Percentiles rank a stretch among this genome's conserved stretches.
Evolutionary conservation across 1,140 invertebrate species (phyloP).

Genomic region (Limonius californicus): DNA sequence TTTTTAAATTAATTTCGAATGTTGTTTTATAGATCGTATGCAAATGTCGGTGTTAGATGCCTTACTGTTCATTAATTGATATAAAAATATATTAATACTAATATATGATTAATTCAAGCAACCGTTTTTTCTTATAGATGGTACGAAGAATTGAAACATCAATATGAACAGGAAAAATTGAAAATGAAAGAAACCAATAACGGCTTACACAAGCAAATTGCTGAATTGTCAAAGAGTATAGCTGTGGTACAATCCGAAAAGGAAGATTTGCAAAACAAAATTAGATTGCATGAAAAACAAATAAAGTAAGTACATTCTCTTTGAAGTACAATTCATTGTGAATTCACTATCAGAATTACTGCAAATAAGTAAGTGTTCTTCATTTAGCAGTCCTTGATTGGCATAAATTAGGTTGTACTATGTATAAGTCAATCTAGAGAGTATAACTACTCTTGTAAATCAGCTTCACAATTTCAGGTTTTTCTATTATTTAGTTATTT

Average conservation of each 20-base stretch:
- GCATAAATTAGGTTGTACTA: too few species aligned
- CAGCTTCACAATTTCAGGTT: too few species aligned
- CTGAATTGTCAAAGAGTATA: constrained; percentile 47
- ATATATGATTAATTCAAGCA: too few species aligned
- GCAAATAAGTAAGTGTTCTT: background rate
- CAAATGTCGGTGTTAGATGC: too few species aligned
- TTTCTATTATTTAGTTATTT: too few species aligned
- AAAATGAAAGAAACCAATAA: constrained; percentile 48
- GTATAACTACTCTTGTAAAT: too few species aligned
- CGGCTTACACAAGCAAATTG: constrained; percentile 44
- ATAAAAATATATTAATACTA: too few species aligned
- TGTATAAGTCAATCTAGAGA: too few species aligned
- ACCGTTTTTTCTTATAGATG: too few species aligned
- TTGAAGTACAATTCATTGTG: background rate
- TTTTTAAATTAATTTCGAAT: too few species aligned
- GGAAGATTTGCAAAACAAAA: constrained; percentile 48
- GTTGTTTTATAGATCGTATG: too few species aligned
- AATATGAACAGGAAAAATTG: constrained; percentile 57
- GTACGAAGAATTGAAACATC: constrained; percentile 59
- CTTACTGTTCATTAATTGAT: too few species aligned
- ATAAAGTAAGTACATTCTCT: constrained; percentile 48
- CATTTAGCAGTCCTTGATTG: background rate
- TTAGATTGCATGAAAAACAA: constrained; percentile 49
- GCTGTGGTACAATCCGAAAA: constrained; percentile 42
- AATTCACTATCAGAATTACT: background rate